These are phyloP conservation scores for Mungos mungo DNA, from an alignment of 2,113 vertebrate genomes.

Conservation along the genomic window DNA sequence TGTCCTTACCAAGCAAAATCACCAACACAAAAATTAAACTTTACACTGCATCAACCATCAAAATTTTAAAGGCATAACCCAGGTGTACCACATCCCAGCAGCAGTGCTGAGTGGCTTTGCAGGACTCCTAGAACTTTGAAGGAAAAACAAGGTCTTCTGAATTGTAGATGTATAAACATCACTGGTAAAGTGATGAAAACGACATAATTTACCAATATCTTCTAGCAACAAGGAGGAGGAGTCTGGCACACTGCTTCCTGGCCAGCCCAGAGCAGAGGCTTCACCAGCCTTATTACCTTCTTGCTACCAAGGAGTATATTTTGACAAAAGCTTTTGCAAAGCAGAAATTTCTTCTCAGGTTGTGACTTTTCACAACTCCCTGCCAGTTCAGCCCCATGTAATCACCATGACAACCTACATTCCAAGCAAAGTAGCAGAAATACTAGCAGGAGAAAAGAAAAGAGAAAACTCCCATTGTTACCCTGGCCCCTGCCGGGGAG, in stretches of 20 bases:
- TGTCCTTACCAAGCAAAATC: slow-evolving; percentile 56
- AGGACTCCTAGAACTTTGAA: slow-evolving; percentile 14
- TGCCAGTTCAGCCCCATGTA: not conserved
- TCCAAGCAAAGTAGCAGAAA: not conserved
- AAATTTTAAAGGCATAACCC: slow-evolving; percentile 47
- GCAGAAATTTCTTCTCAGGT: not conserved
- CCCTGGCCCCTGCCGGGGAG: not conserved
- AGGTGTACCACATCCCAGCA: not conserved
- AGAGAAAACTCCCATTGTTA: not conserved
- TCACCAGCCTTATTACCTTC: not conserved
- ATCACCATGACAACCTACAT: not conserved
- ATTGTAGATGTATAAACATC: not conserved
- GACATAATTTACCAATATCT: not conserved
- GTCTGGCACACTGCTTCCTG: not conserved
- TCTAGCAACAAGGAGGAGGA: not conserved
- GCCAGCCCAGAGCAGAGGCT: not conserved
- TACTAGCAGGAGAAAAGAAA: not conserved
- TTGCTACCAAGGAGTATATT: not conserved
- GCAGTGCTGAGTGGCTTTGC: not conserved
- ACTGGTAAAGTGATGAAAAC: not conserved
- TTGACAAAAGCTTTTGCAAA: slow-evolving; percentile 37
- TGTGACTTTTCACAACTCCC: not conserved
- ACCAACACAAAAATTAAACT: slow-evolving; percentile 47
- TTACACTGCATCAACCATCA: not conserved
- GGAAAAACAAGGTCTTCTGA: not conserved